phyloP scores from a whole-genome alignment of 2,797 vertebrate species.

The Scolopax bukidnonensis region DNA sequence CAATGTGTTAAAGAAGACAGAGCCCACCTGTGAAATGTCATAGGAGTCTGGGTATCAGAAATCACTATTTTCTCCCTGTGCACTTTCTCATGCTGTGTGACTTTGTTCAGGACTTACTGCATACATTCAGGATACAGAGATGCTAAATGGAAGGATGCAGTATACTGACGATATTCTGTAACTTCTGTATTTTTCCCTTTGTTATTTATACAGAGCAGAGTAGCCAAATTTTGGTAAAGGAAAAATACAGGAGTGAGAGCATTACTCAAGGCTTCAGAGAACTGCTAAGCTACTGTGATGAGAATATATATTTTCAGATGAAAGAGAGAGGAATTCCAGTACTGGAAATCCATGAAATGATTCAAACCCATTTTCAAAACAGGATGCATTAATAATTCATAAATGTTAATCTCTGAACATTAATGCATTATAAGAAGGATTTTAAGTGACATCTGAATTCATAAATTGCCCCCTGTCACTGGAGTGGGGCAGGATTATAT shows the following conservation, averaged over 20 bases:
- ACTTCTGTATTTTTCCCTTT: not conserved
- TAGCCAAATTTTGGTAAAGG: not conserved
- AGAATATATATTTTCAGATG: not conserved
- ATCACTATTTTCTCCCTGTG: not conserved
- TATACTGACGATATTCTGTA: not conserved
- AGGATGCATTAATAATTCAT: slow-evolving; percentile 22
- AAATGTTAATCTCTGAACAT: not conserved
- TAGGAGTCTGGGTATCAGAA: not conserved
- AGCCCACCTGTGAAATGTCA: accelerated
- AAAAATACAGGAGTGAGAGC: not conserved
- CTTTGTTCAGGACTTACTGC: not conserved
- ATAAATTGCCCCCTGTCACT: not conserved
- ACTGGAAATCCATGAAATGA: not conserved
- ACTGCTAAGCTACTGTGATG: not conserved
- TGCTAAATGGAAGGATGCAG: not conserved
- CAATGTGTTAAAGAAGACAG: not conserved
- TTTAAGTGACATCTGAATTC: not conserved
- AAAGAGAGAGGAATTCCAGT: not conserved
- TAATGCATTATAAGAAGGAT: not conserved
- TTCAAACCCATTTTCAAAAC: slow-evolving; percentile 3
- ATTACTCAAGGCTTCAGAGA: not conserved
- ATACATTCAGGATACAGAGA: not conserved
- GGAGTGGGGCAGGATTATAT: not conserved
- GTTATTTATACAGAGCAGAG: not conserved
- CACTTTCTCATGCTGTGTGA: accelerated